Evolutionary conservation across 2,113 vertebrate species (phyloP), one percentile per base, ranked within the genome.

Genomic region (Dipodomys spectabilis): DNA sequence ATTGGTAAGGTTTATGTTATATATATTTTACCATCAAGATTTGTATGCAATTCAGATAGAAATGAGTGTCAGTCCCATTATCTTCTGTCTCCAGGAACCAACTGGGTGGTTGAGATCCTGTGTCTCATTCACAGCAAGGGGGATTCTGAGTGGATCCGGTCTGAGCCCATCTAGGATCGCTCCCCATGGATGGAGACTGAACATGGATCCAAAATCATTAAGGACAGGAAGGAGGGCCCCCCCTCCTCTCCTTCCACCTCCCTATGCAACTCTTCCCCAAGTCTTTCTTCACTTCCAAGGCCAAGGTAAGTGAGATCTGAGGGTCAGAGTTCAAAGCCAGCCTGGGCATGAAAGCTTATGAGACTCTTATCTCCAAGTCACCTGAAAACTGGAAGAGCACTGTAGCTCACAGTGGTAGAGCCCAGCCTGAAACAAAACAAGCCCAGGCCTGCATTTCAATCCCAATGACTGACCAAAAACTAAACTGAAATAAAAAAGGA

Each of bases 21-120:
- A 13, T 57, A 57, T 57, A 18, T 57, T 57, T 57, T 57, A 57
- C 53, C 53, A 57, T 57, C 15, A 57, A 15, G 15, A 57, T 57
- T 16, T 57, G 3, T 57, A 57, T 57, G 12, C 4, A 16, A 57
- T 57, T 57, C 3, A 57, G 53, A 57, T 57, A 57, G 53, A 57
- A 57, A 57, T 57, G 53, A 18, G 53, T 57, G 53, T 39, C 39
- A 39, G 10, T 57, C 13, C 20, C 60, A 72, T 82, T 30, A 0
- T 85, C 28, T 39, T 49, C 79, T 25, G 4, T 57, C 6, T 62
- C 19, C 32, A 93, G 90, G 90, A 73, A 98, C 97, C 6, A 90
- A 97, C 77, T 99, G 39, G 39, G 39, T 39, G 98, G 98, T 98
- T 30, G 98, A 99, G 94, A 98, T 98, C 99, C 60, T 98, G 98